These are phyloP conservation scores for Baccha elongata DNA, from an alignment of 2,888 invertebrate species.

Conservation along the genomic window DNA sequence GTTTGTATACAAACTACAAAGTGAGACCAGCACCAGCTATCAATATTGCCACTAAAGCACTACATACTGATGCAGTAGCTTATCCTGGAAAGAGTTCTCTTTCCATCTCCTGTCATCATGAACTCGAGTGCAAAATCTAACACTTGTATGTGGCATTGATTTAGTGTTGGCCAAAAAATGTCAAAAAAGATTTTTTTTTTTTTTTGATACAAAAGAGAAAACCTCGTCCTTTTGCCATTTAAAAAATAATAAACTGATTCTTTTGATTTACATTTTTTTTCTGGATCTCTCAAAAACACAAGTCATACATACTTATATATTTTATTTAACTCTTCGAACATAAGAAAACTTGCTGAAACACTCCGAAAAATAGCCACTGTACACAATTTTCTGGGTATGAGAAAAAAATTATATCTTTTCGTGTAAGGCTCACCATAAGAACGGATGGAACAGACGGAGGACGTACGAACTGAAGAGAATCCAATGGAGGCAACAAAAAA, in stretches of 20 bases:
- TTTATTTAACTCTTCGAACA: slow-evolving; percentile 66
- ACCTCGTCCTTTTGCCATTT: slow-evolving; percentile 37
- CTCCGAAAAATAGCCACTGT: slow-evolving; percentile 41
- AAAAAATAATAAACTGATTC: slow-evolving; percentile 65
- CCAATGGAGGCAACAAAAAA: slow-evolving; percentile 5
- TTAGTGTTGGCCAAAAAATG: slow-evolving; percentile 16
- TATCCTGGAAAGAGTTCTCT: slow-evolving; percentile 15
- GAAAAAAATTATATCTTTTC: slow-evolving; percentile 49
- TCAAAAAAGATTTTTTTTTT: slow-evolving; percentile 15
- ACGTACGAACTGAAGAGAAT: slow-evolving; percentile 38
- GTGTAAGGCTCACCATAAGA: slow-evolving; percentile 62
- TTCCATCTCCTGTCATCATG: slow-evolving; percentile 30
- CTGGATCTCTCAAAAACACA: neutral
- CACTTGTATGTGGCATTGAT: slow-evolving; percentile 51
- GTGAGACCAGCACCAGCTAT: slow-evolving; percentile 38
- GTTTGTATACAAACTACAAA: slow-evolving; percentile 43
- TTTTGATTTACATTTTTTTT: slow-evolving; percentile 59
- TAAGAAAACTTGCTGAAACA: slow-evolving; percentile 49
- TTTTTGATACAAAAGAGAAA: slow-evolving; percentile 2
- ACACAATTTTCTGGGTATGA: slow-evolving; percentile 8
- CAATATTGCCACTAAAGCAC: slow-evolving; percentile 25
- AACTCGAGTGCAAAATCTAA: slow-evolving; percentile 57
- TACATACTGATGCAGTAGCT: slow-evolving; percentile 21
- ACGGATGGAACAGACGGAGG: slow-evolving; percentile 53
- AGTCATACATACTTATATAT: slow-evolving; percentile 34